These are phyloP conservation scores for Salticus scenicus DNA, from an alignment of 2,888 invertebrate species.

Conservation along the genomic window DNA sequence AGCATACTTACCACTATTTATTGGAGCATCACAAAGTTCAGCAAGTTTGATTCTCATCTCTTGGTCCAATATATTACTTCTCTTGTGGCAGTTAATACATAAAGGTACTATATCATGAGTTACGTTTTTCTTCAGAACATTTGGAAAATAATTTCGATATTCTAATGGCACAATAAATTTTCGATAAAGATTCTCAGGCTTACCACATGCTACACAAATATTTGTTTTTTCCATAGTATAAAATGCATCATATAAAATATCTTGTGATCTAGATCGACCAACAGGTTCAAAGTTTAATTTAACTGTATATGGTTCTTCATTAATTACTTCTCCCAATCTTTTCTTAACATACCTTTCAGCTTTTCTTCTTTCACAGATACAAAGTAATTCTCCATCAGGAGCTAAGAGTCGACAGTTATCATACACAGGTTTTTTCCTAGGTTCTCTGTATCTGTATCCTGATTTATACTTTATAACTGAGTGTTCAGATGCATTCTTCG, in stretches of 20 bases:
- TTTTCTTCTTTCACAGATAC: conserved; percentile 85
- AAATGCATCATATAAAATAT: conserved; percentile 83
- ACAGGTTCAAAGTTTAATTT: conserved; percentile 86
- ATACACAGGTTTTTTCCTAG: conserved; percentile 82
- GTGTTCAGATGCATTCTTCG: not conserved
- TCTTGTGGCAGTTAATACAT: conserved; percentile 84
- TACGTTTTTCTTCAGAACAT: conserved; percentile 85
- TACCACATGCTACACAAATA: conserved; percentile 87
- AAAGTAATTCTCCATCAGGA: conserved; percentile 85
- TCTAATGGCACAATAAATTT: conserved; percentile 90
- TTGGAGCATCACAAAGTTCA: conserved; percentile 81
- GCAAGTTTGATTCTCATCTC: conserved; percentile 80
- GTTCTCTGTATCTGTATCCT: conserved; percentile 73
- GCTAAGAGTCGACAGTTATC: conserved; percentile 86
- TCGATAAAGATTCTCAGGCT: conserved; percentile 81
- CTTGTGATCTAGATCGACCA: conserved; percentile 83
- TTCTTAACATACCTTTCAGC: conserved; percentile 83
- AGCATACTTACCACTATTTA: conserved; percentile 76
- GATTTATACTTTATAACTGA: conserved; percentile 73
- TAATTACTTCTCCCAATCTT: conserved; percentile 76
- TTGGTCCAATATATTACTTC: conserved; percentile 82
- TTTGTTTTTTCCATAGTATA: conserved; percentile 84
- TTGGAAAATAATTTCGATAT: conserved; percentile 81
- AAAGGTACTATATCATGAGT: conserved; percentile 87
- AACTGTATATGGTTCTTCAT: conserved; percentile 81